These are phyloP conservation scores for Amphiprion percula DNA, from an alignment of 2,113 vertebrate genomes.

Conservation along the genomic window DNA sequence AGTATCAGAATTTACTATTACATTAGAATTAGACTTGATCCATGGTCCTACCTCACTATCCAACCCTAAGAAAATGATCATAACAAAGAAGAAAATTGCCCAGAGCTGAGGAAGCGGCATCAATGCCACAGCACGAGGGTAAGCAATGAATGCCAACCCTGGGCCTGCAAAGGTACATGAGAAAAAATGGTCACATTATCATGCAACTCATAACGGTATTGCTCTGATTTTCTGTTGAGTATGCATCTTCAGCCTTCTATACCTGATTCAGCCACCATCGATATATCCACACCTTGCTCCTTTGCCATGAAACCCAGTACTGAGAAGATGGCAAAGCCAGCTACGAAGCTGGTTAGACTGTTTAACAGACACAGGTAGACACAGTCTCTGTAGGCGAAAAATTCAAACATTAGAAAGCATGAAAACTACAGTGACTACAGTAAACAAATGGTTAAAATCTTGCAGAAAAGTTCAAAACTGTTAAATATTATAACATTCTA, in stretches of 20 bases:
- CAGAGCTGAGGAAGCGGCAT: conserved; percentile 87
- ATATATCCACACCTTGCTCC: conserved; percentile 89
- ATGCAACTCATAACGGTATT: neutral
- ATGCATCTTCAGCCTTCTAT: conserved; percentile 5
- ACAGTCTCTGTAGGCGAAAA: conserved; percentile 85
- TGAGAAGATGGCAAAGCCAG: conserved; percentile 95
- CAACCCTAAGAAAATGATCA: conserved; percentile 85
- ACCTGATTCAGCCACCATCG: conserved; percentile 92
- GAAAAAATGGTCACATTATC: neutral
- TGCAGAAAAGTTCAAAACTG: too few relatives aligned
- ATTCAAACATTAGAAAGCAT: neutral
- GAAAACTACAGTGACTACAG: neutral
- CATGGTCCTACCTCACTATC: conserved; percentile 81
- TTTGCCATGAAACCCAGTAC: conserved; percentile 92
- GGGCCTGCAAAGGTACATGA: conserved; percentile 73
- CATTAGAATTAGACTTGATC: neutral
- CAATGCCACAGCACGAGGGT: conserved; percentile 83
- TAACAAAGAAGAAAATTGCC: conserved; percentile 86
- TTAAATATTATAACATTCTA: too few relatives aligned
- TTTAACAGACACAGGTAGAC: conserved; percentile 92
- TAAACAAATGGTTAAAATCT: too few relatives aligned
- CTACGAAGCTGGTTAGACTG: conserved; percentile 92
- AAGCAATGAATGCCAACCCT: conserved; percentile 85
- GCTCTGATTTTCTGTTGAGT: neutral
- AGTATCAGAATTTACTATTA: neutral